Percentiles rank a stretch among this genome's conserved stretches.
Evolutionary conservation across 2,888 invertebrate genomes (phyloP).

Genomic region (Dolichopus griseipennis): DNA sequence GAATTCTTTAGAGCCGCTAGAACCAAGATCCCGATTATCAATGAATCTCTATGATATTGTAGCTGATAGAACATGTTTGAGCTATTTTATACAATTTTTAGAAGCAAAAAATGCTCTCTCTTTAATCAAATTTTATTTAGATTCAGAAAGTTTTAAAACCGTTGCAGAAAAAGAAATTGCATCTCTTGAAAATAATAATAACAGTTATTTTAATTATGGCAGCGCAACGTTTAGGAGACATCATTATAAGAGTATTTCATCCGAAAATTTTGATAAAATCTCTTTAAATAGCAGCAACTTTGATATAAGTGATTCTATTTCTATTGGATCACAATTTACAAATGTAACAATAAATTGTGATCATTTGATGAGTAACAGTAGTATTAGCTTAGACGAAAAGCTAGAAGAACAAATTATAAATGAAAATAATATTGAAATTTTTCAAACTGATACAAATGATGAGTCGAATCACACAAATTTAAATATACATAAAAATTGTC

Average conservation of each 20-base stretch:
- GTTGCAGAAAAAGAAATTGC: conserved; percentile 33
- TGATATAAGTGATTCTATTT: conserved; percentile 20
- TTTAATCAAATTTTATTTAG: conserved; percentile 66
- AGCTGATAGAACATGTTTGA: conserved; percentile 66
- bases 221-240: conserved; percentile 10
- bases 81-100: conserved; percentile 79
- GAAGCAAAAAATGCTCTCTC: conserved; percentile 60
- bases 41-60: conserved; percentile 68
- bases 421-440: conserved; percentile 14
- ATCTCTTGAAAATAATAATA: conserved; percentile 16
- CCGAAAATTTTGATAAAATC: conserved; percentile 16
- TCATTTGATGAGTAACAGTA: background rate
- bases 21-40: conserved; percentile 51
- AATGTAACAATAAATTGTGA: conserved; percentile 17
- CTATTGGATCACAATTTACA: conserved; percentile 18
- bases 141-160: conserved; percentile 58
- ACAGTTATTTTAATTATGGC: conserved; percentile 7
- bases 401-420: conserved; percentile 5
- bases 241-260: conserved; percentile 13
- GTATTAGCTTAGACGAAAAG: conserved; percentile 14
- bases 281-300: conserved; percentile 16
- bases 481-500: conserved; percentile 8
- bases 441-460: background rate
- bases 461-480: conserved; percentile 14
- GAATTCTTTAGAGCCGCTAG: conserved; percentile 30